These are phyloP conservation scores for Pyrgilauda ruficollis DNA, from an alignment of 2,113 vertebrate genomes.

Conservation along the genomic window DNA sequence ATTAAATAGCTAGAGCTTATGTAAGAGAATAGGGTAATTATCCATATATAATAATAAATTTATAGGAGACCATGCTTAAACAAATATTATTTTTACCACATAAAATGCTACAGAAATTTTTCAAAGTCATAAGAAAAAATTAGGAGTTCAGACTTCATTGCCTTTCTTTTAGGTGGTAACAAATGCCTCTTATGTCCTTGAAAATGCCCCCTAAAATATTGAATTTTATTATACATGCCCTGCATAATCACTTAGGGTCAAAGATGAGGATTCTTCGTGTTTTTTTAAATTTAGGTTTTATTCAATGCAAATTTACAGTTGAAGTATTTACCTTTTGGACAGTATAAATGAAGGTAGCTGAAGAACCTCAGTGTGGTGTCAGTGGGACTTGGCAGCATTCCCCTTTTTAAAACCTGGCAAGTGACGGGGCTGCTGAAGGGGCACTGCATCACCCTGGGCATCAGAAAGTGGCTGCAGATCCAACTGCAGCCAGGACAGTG, in stretches of 20 bases:
- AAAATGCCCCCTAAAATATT: not conserved
- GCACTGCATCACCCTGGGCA: not conserved
- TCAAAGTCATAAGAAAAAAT: not conserved
- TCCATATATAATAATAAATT: not conserved
- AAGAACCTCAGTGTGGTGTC: not conserved
- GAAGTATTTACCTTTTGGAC: not conserved
- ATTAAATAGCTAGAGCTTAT: not conserved
- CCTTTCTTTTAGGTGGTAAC: not conserved
- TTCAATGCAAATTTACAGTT: not conserved
- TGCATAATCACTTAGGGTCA: not conserved
- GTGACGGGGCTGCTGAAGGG: not conserved
- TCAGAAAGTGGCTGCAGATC: not conserved
- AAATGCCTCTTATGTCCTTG: not conserved
- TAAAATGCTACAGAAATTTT: not conserved
- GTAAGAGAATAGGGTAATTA: not conserved
- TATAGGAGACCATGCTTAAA: not conserved
- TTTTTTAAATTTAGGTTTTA: not conserved
- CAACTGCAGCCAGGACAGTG: not conserved
- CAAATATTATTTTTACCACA: not conserved
- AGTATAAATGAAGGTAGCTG: not conserved
- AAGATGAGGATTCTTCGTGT: not conserved
- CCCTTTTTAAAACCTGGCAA: not conserved
- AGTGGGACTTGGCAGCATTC: not conserved
- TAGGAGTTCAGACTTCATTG: not conserved
- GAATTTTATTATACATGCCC: not conserved